A percentile compares a stretch with the other conserved stretches of the same genome.
Evolutionary conservation across 2,113 vertebrate species (phyloP).

Genomic region (Pipra filicauda): DNA sequence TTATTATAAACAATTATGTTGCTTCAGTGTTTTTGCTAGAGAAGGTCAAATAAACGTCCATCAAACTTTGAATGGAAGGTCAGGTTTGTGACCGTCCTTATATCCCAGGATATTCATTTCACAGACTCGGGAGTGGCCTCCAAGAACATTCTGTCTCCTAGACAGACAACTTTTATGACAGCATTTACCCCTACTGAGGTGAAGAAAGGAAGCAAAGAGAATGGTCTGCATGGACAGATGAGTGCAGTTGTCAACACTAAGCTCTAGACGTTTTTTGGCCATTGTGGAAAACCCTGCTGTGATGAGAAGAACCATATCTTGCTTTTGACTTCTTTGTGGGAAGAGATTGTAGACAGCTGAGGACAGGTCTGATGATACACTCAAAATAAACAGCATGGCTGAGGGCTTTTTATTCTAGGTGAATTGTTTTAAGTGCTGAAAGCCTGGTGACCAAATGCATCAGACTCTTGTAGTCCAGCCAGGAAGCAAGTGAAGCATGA

Average conservation of each 20-base stretch:
- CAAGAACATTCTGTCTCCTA: conserved; percentile 39
- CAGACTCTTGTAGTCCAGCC: conserved; percentile 50
- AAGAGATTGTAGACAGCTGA: conserved; percentile 59
- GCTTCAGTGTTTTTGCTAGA: background rate
- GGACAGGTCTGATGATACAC: conserved; percentile 54
- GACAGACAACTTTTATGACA: background rate
- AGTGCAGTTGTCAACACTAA: conserved; percentile 6
- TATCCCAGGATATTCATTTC: background rate
- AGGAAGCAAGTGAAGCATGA: conserved; percentile 65
- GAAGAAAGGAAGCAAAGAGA: background rate
- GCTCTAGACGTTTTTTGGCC: background rate
- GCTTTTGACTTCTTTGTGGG: background rate
- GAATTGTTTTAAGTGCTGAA: conserved; percentile 62
- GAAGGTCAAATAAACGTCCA: background rate
- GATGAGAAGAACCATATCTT: conserved; percentile 13
- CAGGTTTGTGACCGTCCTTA: background rate
- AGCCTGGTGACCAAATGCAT: conserved; percentile 59
- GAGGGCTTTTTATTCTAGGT: conserved; percentile 55
- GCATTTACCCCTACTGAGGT: background rate
- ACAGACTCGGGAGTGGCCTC: background rate
- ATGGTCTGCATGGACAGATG: background rate
- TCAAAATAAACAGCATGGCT: conserved; percentile 54
- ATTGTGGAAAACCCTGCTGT: background rate
- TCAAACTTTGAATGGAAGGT: background rate
- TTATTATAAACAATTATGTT: background rate